Conservation (phyloP, 2,113 vertebrate genomes). For the Planiliza haematocheilus region DNA sequence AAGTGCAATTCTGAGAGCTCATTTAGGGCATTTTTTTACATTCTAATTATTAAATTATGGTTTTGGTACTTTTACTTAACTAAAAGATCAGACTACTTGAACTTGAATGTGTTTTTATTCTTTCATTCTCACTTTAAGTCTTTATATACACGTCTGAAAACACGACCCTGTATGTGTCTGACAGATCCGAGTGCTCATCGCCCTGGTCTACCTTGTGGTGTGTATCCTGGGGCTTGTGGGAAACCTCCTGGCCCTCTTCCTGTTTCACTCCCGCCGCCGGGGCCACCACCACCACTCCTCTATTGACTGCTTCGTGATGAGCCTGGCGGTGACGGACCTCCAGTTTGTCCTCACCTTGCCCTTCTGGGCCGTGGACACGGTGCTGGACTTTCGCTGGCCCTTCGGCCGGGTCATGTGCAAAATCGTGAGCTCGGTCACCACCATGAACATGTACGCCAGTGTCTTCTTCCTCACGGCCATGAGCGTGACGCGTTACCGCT, state of each 20-base stretch:
- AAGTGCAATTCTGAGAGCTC: no score
- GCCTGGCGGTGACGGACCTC: slow-evolving; percentile 84
- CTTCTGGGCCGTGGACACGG: slow-evolving; percentile 87
- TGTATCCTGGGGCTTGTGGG: slow-evolving; percentile 85
- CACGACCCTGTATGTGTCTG: neutral
- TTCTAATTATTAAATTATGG: no score
- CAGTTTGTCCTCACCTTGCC: slow-evolving; percentile 87
- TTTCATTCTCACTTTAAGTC: neutral
- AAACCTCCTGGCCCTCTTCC: slow-evolving; percentile 84
- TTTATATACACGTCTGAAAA: no score
- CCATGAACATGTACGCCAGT: slow-evolving; percentile 87
- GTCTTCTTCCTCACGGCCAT: slow-evolving; percentile 87
- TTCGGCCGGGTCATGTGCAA: slow-evolving; percentile 88
- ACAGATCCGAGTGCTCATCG: slow-evolving; percentile 80
- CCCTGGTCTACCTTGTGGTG: slow-evolving; percentile 83
- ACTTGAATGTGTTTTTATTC: neutral
- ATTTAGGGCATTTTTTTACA: no score
- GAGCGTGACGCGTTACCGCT: slow-evolving; percentile 85
- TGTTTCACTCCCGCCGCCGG: slow-evolving; percentile 79
- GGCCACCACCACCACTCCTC: slow-evolving; percentile 78
- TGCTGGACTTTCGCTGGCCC: slow-evolving; percentile 87
- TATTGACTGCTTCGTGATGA: slow-evolving; percentile 84
- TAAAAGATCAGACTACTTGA: no score
- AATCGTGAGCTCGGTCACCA: slow-evolving; percentile 84
- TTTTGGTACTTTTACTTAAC: no score